Conservation (phyloP, 2,797 vertebrate genomes). For the Liparis tanakae region DNA sequence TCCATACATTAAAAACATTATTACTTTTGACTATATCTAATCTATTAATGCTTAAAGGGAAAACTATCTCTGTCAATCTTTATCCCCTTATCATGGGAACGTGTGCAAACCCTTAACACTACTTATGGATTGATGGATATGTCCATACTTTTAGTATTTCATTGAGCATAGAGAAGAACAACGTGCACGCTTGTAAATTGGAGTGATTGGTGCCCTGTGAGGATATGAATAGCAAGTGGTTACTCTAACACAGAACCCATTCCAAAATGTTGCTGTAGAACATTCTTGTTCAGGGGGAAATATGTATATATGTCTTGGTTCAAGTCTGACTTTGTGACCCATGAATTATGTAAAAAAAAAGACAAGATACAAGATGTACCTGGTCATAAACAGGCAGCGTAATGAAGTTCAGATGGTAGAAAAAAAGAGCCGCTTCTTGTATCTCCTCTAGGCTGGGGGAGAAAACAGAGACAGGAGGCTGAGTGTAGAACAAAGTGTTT, state of each 20-base stretch:
- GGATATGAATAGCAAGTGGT: not conserved
- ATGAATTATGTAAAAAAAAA: slow-evolving; percentile 39
- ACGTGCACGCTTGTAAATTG: slow-evolving; percentile 14
- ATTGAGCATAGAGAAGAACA: slow-evolving; percentile 1
- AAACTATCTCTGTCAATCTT: not conserved
- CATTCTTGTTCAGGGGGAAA: slow-evolving; percentile 11
- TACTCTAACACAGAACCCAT: not conserved
- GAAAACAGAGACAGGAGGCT: slow-evolving; percentile 46
- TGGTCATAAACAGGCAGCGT: slow-evolving; percentile 54
- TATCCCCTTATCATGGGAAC: not conserved
- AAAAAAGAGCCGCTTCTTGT: slow-evolving; percentile 31
- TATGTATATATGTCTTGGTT: slow-evolving; percentile 13
- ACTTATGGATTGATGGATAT: not conserved
- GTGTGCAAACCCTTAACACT: not conserved
- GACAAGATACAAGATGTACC: slow-evolving; percentile 58
- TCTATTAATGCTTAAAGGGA: slow-evolving; percentile 3
- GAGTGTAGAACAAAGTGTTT: slow-evolving; percentile 61
- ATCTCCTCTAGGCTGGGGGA: slow-evolving; percentile 44
- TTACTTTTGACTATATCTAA: not conserved
- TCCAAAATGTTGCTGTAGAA: slow-evolving; percentile 19
- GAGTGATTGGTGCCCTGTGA: slow-evolving; percentile 7
- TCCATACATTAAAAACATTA: slow-evolving; percentile 23
- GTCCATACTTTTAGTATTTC: not conserved
- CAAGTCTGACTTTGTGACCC: slow-evolving; percentile 42
- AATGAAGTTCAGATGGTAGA: slow-evolving; percentile 73